phyloP scores from a whole-genome alignment of 2,888 invertebrate species.

The Linnaemya tessellans region DNA sequence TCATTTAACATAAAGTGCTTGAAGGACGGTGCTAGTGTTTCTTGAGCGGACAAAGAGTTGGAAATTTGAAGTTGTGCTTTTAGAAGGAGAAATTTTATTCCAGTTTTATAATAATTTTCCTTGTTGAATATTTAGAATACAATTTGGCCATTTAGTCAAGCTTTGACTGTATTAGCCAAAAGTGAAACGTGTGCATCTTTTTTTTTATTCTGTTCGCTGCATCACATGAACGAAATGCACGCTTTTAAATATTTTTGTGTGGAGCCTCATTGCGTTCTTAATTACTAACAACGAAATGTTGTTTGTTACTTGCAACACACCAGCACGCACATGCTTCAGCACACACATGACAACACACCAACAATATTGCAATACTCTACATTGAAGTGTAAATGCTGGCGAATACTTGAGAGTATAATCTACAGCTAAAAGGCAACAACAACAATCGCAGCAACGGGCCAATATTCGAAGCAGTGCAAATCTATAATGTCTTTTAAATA shows the following conservation, averaged over 20 bases:
- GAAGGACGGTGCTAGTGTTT: too few relatives aligned
- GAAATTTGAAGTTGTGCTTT: too few relatives aligned
- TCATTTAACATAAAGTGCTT: not conserved
- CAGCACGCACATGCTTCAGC: conserved; percentile 53
- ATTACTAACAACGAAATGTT: conserved; percentile 75
- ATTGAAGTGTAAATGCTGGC: conserved; percentile 32
- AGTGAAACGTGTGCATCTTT: conserved; percentile 61
- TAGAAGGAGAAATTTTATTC: too few relatives aligned
- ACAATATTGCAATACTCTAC: not conserved
- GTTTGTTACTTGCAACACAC: conserved; percentile 71
- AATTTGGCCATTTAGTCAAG: not conserved
- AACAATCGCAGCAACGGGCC: conserved; percentile 25
- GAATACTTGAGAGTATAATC: not conserved
- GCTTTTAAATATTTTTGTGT: conserved; percentile 67
- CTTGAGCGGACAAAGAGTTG: too few relatives aligned
- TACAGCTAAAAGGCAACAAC: conserved; percentile 29
- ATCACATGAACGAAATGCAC: conserved; percentile 70
- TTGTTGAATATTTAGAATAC: not conserved
- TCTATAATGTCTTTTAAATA: conserved; percentile 70
- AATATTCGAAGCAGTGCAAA: conserved; percentile 54
- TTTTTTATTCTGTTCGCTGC: conserved; percentile 26
- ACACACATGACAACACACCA: conserved; percentile 8
- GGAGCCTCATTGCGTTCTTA: conserved; percentile 74
- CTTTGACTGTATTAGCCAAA: conserved; percentile 46
- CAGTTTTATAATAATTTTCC: not conserved